Conservation (phyloP, 2,888 invertebrate species). For the Barypeithes pellucidus region DNA sequence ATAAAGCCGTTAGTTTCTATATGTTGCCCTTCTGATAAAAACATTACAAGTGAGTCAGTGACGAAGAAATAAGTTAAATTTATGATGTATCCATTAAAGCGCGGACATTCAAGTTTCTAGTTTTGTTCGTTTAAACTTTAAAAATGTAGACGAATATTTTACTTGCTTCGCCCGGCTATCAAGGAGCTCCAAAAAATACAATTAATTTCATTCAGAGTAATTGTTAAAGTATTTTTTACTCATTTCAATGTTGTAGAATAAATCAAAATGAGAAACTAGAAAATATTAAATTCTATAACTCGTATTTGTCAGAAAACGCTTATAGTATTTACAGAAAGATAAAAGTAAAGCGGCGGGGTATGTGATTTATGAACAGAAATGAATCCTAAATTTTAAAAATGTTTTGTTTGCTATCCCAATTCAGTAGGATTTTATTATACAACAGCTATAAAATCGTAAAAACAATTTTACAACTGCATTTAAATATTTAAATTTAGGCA, state of each 20-base stretch:
- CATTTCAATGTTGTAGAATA: background rate
- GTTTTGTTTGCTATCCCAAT: background rate
- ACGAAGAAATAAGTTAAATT: no score
- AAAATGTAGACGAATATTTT: no score
- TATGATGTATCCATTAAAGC: no score
- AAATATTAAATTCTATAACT: conserved; percentile 20
- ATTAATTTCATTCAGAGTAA: background rate
- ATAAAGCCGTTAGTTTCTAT: no score
- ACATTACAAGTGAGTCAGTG: no score
- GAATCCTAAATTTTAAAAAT: conserved; percentile 18
- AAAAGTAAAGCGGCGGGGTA: conserved; percentile 16
- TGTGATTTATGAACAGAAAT: conserved; percentile 24
- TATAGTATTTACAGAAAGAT: conserved; percentile 27
- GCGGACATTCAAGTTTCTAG: no score
- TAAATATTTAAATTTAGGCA: background rate
- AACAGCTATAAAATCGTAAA: background rate
- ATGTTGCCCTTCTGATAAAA: no score
- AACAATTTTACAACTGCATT: conserved; percentile 1
- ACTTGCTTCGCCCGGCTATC: no score
- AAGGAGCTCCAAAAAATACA: no score
- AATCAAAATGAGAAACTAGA: conserved; percentile 6
- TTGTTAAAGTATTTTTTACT: background rate
- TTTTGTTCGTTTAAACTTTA: no score
- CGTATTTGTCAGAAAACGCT: conserved; percentile 14
- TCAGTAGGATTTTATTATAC: conserved; percentile 8